These are phyloP conservation scores for Neomonachus schauinslandi DNA, from an alignment of 2,113 vertebrate species.

Conservation along the genomic window DNA sequence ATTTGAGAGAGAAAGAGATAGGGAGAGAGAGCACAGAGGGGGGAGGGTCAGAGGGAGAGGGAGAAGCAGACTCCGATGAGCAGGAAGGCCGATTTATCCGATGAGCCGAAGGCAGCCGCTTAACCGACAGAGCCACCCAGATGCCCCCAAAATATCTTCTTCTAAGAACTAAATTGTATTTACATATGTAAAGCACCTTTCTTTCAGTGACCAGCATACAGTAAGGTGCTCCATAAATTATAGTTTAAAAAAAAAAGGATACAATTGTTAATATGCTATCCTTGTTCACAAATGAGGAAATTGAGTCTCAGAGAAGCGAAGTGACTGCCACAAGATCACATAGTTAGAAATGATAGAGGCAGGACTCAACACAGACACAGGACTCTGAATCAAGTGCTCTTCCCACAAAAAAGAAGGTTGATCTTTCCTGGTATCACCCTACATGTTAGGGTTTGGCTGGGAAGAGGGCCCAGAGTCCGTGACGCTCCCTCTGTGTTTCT, in stretches of 20 bases:
- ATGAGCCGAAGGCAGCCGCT: not conserved
- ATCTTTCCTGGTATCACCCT: not conserved
- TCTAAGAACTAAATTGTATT: slow-evolving; percentile 6
- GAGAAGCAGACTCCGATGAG: no score
- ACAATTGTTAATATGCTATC: not conserved
- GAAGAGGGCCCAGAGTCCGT: not conserved
- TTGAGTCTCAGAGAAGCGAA: slow-evolving; percentile 18
- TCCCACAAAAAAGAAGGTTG: not conserved
- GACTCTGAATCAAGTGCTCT: not conserved
- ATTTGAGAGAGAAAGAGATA: no score
- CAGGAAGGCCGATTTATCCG: no score
- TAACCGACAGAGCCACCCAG: not conserved
- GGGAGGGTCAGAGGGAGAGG: no score
- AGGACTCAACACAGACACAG: not conserved
- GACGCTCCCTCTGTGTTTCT: not conserved
- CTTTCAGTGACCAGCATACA: not conserved
- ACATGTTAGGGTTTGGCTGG: not conserved
- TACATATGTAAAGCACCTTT: not conserved
- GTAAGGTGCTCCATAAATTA: not conserved
- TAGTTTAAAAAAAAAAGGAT: not conserved
- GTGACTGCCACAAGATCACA: not conserved
- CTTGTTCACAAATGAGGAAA: slow-evolving; percentile 51
- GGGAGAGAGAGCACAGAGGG: no score
- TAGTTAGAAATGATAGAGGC: not conserved
- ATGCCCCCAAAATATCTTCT: not conserved